Percentiles rank a stretch among this genome's conserved stretches.
phyloP scores from a whole-genome alignment of 2,888 invertebrate genomes.

The Thera britannica region DNA sequence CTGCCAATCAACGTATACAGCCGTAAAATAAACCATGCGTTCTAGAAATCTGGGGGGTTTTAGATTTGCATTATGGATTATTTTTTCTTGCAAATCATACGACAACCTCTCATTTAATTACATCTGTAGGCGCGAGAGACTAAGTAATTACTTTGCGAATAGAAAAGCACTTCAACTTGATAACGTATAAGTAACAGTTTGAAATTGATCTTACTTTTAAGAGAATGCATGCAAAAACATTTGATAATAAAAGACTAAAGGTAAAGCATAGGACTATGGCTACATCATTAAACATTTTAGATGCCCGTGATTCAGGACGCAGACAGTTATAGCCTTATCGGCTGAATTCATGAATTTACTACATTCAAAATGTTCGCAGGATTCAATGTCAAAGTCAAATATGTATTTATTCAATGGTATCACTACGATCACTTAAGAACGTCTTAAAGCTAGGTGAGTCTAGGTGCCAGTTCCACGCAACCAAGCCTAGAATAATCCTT shows the following conservation, averaged over 20 bases:
- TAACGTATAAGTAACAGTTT: constrained; percentile 18
- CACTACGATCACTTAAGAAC: no score
- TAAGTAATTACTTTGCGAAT: constrained; percentile 3
- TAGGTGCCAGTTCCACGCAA: no score
- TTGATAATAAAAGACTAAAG: not conserved
- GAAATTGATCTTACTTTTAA: constrained; percentile 21
- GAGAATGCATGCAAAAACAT: constrained; percentile 5
- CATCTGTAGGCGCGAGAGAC: not conserved
- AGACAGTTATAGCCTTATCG: no score
- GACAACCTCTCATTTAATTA: constrained; percentile 8
- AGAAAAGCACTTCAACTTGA: constrained; percentile 12
- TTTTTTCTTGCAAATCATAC: not conserved
- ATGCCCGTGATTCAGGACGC: no score
- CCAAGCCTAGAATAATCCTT: no score
- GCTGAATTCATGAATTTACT: no score
- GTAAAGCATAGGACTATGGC: no score
- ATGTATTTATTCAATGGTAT: no score
- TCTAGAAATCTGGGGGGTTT: not conserved
- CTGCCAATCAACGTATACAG: not conserved
- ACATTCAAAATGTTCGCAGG: no score
- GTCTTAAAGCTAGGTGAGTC: no score
- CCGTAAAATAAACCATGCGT: constrained; percentile 1
- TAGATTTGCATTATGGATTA: not conserved
- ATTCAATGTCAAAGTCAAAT: no score
- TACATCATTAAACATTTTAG: no score